Evolutionary conservation across 2,797 vertebrate genomes (phyloP), one percentile per base, ranked within the genome.

Genomic region (Poeciliopsis presidionis): DNA sequence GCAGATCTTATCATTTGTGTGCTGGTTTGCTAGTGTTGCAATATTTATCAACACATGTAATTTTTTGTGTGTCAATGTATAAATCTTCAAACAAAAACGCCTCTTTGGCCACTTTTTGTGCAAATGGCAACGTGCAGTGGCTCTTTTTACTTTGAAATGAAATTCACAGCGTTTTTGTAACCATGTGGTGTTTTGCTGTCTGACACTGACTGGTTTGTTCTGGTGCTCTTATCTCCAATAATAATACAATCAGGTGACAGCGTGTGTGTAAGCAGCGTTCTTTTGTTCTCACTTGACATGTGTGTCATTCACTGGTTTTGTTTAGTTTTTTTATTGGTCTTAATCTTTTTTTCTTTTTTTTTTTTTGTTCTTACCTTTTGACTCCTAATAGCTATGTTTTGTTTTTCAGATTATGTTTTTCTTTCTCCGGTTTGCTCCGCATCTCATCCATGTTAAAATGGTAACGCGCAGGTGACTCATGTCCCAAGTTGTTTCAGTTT

Each of bases 231-330:
- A 94, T 94, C 93, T 92, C 81, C 87, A 89, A 78, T 92, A 89
- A 78, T 92, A 93, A 93, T 90, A 89, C 93, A 83, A 75, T 95
- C 94, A 95, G 93, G 92, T 94, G 95, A 95, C 93, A 65, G 85
- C 80, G 75, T 73, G 73, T 88, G 89, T 93, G 88, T 86, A 91
- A 89, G 86, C 94, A 93, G 92, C 94, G 93, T 95, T 94, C 91
- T 90, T 94, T 92, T 87, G 25, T 55, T 55, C 89, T 94, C 94
- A 94, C 94, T 95, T 95, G 94, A 95, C 89, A 59, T 83, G 71
- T 63, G 39, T 89, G 80, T 91, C 87, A 79, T 76, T 86, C 74
- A 36, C 81, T 79, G 73, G 18, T 22, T 82, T 59, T 69, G 30
- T 76, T 55, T 55, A 20, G 67, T 77, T 46, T 2, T 84, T 77